phyloP scores from a whole-genome alignment of 2,113 vertebrate species.

The Pavo muticus region DNA sequence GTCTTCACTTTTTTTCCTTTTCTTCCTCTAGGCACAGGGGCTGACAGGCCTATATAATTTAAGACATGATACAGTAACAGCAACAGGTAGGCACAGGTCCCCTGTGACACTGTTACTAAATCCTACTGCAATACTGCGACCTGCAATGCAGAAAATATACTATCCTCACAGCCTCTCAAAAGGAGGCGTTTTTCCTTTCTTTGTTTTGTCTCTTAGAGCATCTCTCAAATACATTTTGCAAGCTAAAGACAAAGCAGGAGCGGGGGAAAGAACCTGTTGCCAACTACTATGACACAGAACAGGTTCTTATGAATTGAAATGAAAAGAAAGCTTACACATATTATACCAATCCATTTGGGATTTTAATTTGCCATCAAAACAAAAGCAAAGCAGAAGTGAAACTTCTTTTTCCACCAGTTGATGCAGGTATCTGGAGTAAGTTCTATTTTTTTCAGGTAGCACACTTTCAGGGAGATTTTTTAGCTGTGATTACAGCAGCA shows the following conservation, averaged over 20 bases:
- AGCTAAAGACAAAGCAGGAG: neutral
- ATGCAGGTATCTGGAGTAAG: neutral
- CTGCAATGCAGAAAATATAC: neutral
- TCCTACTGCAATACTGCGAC: neutral
- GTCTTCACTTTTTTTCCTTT: slow-evolving; percentile 99
- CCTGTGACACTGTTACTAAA: neutral
- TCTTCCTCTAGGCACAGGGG: slow-evolving; percentile 95
- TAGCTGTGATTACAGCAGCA: neutral
- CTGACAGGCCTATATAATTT: slow-evolving; percentile 86
- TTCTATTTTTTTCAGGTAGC: neutral
- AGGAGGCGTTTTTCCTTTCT: fast-evolving
- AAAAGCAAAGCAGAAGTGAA: neutral
- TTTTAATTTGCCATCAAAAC: neutral
- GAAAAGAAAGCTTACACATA: neutral
- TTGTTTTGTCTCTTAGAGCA: neutral
- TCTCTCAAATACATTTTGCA: neutral
- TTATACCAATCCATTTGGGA: neutral
- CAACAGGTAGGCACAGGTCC: neutral
- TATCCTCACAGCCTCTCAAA: neutral
- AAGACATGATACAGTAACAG: slow-evolving; percentile 5
- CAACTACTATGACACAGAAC: neutral
- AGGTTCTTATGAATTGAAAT: neutral
- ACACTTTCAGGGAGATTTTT: neutral
- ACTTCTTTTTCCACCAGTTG: neutral
- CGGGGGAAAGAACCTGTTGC: neutral